Percentiles rank a stretch among this genome's conserved stretches.
phyloP scores from a whole-genome alignment of 2,113 vertebrate species.

The Stegostoma tigrinum region DNA sequence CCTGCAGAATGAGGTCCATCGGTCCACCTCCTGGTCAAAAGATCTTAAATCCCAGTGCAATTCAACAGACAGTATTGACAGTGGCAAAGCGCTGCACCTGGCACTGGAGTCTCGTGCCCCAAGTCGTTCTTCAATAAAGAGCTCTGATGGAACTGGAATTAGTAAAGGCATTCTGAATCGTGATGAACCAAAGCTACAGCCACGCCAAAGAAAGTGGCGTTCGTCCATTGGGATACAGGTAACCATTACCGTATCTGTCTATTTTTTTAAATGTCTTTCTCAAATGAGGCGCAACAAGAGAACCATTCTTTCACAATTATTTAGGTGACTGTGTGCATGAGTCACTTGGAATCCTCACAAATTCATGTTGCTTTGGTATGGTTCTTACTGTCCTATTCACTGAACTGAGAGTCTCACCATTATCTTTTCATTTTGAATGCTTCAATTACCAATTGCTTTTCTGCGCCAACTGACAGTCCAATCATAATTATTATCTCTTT shows the following conservation, averaged over 20 bases:
- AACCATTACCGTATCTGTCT: conserved; percentile 27
- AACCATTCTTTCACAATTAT: not conserved
- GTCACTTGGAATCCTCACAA: not conserved
- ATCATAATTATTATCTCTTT: not conserved
- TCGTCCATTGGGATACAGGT: conserved; percentile 95
- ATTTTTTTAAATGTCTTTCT: not conserved
- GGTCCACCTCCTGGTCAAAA: conserved; percentile 61
- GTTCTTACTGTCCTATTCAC: not conserved
- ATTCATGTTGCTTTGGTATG: not conserved
- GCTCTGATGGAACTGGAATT: conserved; percentile 57
- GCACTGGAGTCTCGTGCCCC: conserved; percentile 57
- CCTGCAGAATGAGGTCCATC: conserved; percentile 63
- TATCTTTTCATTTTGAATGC: not conserved
- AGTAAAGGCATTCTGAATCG: conserved; percentile 66
- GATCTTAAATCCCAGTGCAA: conserved; percentile 71
- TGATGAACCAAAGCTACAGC: conserved; percentile 75
- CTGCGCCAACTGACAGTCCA: not conserved
- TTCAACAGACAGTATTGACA: conserved; percentile 78
- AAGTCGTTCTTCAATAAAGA: conserved; percentile 44
- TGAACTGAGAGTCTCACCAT: not conserved
- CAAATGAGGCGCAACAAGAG: not conserved
- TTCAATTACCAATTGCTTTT: not conserved
- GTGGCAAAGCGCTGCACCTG: conserved; percentile 58
- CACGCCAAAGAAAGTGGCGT: conserved; percentile 82
- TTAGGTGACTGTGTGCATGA: too few relatives aligned